These are phyloP conservation scores for Spodoptera exigua DNA, from an alignment of 2,888 invertebrate species.

Conservation along the genomic window DNA sequence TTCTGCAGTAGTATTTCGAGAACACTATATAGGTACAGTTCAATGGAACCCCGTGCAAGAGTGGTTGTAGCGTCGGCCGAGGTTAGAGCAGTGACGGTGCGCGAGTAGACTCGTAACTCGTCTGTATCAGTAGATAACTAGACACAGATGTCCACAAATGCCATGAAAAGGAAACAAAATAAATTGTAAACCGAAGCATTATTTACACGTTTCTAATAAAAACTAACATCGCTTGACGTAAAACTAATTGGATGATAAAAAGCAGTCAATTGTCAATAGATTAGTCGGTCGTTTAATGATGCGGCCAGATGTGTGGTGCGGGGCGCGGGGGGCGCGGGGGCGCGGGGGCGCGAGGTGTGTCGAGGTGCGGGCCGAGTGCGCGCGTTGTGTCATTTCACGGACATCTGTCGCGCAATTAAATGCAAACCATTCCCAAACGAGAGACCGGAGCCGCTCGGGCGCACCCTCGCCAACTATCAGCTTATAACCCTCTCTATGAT, in stretches of 20 bases:
- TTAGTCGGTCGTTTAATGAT: conserved; percentile 41
- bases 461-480: too few relatives aligned
- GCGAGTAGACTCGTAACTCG: too few relatives aligned
- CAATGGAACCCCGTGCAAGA: too few relatives aligned
- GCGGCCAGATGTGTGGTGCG: conserved; percentile 44
- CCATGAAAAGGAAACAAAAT: too few relatives aligned
- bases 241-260: conserved; percentile 54
- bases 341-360: neutral
- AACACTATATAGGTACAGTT: too few relatives aligned
- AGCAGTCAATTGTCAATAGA: conserved; percentile 41
- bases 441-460: neutral
- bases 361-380: conserved; percentile 4
- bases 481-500: too few relatives aligned
- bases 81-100: too few relatives aligned
- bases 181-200: conserved; percentile 1
- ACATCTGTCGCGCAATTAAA: conserved; percentile 63
- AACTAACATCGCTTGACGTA: conserved; percentile 37
- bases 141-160: too few relatives aligned
- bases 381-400: conserved; percentile 67
- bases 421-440: conserved; percentile 38
- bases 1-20: too few relatives aligned
- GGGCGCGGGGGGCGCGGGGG: conserved; percentile 28
- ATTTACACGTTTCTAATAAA: conserved; percentile 37
- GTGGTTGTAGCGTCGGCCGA: too few relatives aligned
- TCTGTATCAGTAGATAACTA: too few relatives aligned